These are phyloP conservation scores for Oryzias dopingdopingensis DNA, from an alignment of 2,797 vertebrate genomes.

Conservation along the genomic window DNA sequence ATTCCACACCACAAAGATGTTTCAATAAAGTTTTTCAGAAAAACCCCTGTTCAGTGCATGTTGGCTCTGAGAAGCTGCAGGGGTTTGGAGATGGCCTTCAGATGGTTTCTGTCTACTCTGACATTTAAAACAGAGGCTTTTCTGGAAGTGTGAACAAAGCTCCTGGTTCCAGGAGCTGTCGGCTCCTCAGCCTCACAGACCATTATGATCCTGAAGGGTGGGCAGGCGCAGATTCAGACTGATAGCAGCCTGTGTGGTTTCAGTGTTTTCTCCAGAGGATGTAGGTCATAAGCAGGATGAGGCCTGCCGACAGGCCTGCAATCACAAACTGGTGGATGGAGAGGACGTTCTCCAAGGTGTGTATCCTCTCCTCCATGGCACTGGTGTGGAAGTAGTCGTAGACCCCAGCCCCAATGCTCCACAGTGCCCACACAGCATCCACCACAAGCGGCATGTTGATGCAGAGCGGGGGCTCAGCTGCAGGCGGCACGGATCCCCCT, in stretches of 20 bases:
- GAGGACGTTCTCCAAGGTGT: constrained; percentile 76
- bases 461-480: constrained; percentile 16
- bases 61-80: too few relatives aligned
- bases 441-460: constrained; percentile 73
- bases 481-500: constrained; percentile 14
- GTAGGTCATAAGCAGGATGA: constrained; percentile 78
- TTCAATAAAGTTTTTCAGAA: too few relatives aligned
- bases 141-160: too few relatives aligned
- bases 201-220: neutral
- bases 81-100: neutral
- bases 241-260: constrained; percentile 3
- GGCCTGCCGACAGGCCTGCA: constrained; percentile 65
- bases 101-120: constrained; percentile 17
- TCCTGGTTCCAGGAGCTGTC: too few relatives aligned
- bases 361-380: constrained; percentile 81
- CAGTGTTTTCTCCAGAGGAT: constrained; percentile 78
- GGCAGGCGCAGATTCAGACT: neutral
- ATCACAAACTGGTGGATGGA: constrained; percentile 79
- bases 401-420: constrained; percentile 77
- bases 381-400: constrained; percentile 83
- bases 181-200: neutral
- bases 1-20: too few relatives aligned
- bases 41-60: too few relatives aligned
- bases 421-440: constrained; percentile 77
- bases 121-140: constrained; percentile 11